These are phyloP conservation scores for Chaetops frenatus DNA, from an alignment of 2,113 vertebrate species.

Conservation along the genomic window DNA sequence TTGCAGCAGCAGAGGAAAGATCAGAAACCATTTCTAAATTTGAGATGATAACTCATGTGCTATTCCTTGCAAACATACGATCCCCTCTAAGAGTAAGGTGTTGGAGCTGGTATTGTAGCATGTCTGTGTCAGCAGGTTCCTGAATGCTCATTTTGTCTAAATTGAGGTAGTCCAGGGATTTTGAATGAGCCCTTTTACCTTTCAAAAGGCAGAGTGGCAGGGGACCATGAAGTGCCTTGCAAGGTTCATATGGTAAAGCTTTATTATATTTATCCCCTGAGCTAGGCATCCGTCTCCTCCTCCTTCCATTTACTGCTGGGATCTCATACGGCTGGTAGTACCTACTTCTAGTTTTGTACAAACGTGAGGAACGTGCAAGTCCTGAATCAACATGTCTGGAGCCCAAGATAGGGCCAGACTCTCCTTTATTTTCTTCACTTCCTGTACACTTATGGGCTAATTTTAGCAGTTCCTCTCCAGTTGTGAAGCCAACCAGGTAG, in stretches of 20 bases:
- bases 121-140: constrained; percentile 92
- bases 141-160: constrained; percentile 93
- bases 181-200: constrained; percentile 87
- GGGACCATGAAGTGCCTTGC: constrained; percentile 79
- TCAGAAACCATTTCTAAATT: not conserved
- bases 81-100: constrained; percentile 91
- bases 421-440: constrained; percentile 74
- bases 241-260: constrained; percentile 75
- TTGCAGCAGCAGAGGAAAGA: constrained; percentile 35
- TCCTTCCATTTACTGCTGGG: constrained; percentile 82
- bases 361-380: constrained; percentile 78
- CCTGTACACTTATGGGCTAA: constrained; percentile 83
- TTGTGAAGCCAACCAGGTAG: constrained; percentile 93
- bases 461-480: constrained; percentile 92
- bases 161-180: constrained; percentile 98
- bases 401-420: constrained; percentile 65
- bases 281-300: constrained; percentile 89
- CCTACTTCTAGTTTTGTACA: constrained; percentile 85
- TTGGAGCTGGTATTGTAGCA: constrained; percentile 92
- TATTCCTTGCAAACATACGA: constrained; percentile 85
- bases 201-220: constrained; percentile 90
- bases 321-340: constrained; percentile 96
- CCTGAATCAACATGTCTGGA: constrained; percentile 81
- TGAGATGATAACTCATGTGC: constrained; percentile 72
- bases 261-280: constrained; percentile 89